Evolutionary conservation across 2,888 invertebrate genomes (phyloP).

Genomic region (Megastigmus dorsalis): DNA sequence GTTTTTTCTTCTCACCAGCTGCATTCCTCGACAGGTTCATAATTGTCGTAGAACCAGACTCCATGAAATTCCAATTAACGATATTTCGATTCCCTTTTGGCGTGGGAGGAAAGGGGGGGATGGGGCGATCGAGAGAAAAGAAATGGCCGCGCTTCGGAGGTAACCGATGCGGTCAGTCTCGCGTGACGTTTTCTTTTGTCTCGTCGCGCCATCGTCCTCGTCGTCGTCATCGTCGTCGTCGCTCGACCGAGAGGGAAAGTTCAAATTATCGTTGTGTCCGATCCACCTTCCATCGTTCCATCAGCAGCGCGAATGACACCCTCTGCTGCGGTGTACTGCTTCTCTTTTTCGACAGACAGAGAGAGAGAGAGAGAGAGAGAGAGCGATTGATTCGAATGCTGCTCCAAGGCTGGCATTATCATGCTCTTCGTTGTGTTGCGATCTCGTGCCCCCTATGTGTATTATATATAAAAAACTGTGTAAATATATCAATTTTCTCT

Average conservation of each 20-base stretch:
- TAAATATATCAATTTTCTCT: conserved; percentile 17
- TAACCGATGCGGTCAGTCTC: conserved; percentile 14
- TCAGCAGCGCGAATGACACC: too few relatives aligned
- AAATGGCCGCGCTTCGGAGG: neutral
- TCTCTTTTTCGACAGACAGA: neutral
- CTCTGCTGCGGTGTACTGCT: too few relatives aligned
- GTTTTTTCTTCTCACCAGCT: neutral
- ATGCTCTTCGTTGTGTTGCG: too few relatives aligned
- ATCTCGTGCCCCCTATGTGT: too few relatives aligned
- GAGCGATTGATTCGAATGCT: too few relatives aligned
- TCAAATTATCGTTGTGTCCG: neutral
- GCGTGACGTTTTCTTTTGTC: conserved; percentile 47
- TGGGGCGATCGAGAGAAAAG: neutral
- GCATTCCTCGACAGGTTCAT: too few relatives aligned
- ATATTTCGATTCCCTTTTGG: conserved; percentile 18
- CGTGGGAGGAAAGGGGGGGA: neutral
- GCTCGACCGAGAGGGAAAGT: conserved; percentile 49
- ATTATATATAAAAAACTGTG: too few relatives aligned
- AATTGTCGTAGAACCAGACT: neutral
- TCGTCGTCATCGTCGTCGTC: conserved; percentile 14
- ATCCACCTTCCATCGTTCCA: neutral
- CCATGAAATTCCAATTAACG: conserved; percentile 46
- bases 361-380: too few relatives aligned
- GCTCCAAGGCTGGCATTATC: too few relatives aligned
- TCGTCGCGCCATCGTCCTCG: conserved; percentile 8